Evolutionary conservation across 2,888 invertebrate species (phyloP).

Genomic region (Dendrolimus houi): DNA sequence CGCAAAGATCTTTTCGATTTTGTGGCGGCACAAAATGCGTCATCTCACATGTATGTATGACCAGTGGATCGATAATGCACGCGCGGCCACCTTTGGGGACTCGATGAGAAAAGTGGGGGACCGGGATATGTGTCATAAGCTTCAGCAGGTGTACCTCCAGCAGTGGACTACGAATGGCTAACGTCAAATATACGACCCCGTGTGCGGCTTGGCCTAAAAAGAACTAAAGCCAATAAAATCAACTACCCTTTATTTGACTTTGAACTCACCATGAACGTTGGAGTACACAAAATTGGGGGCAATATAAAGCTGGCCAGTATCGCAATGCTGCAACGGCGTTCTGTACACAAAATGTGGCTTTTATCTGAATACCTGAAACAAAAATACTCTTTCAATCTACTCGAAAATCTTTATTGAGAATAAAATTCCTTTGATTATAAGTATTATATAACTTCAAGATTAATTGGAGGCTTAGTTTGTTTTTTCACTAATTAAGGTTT

Average conservation of each 20-base stretch:
- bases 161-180: too few relatives aligned
- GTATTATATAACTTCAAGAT: not conserved
- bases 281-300: slow-evolving; percentile 88
- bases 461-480: not conserved
- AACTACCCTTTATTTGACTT: not conserved
- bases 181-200: too few relatives aligned
- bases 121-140: too few relatives aligned
- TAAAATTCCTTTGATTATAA: not conserved
- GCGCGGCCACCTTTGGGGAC: too few relatives aligned
- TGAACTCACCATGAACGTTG: slow-evolving; percentile 82
- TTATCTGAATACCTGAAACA: slow-evolving; percentile 85
- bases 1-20: too few relatives aligned
- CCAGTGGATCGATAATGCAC: too few relatives aligned
- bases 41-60: too few relatives aligned
- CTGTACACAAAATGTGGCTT: slow-evolving; percentile 84
- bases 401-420: not conserved
- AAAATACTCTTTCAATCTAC: not conserved
- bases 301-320: slow-evolving; percentile 85
- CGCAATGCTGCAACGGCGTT: slow-evolving; percentile 85
- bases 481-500: not conserved
- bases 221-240: too few relatives aligned
- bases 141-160: too few relatives aligned
- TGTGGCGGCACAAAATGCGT: too few relatives aligned
- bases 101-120: too few relatives aligned
- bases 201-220: too few relatives aligned